phyloP scores from a whole-genome alignment of 2,797 vertebrate species.

The Clarias platycephalus region DNA sequence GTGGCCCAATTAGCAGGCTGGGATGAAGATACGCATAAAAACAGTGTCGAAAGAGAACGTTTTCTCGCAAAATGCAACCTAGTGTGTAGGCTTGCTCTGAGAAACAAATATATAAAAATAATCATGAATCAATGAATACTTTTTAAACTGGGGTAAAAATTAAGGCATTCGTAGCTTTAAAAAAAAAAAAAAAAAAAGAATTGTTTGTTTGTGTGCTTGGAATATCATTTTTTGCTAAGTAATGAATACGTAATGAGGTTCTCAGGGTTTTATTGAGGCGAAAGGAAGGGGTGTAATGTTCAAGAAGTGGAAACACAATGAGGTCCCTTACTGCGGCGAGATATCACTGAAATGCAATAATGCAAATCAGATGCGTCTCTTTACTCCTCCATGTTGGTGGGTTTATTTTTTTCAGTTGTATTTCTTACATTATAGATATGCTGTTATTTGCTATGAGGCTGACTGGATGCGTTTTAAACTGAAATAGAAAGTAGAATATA shows the following conservation, averaged over 20 bases:
- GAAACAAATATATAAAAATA: too few relatives aligned
- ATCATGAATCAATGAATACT: not conserved
- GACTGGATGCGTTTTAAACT: not conserved
- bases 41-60: not conserved
- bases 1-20: not conserved
- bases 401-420: too few relatives aligned
- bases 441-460: not conserved
- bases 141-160: not conserved
- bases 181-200: not conserved
- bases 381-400: not conserved
- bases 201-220: not conserved
- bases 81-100: not conserved
- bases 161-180: not conserved
- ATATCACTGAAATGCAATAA: slow-evolving; percentile 3
- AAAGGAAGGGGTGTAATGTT: not conserved
- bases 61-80: not conserved
- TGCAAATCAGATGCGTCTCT: slow-evolving; percentile 4
- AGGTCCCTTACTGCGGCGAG: not conserved
- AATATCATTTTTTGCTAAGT: not conserved
- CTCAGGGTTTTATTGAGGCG: not conserved
- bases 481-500: not conserved
- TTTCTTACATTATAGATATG: not conserved
- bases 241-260: slow-evolving; percentile 4
- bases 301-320: not conserved
- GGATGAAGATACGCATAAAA: too few relatives aligned